phyloP scores from a whole-genome alignment of 2,888 invertebrate genomes.

The Drosophila limbata region DNA sequence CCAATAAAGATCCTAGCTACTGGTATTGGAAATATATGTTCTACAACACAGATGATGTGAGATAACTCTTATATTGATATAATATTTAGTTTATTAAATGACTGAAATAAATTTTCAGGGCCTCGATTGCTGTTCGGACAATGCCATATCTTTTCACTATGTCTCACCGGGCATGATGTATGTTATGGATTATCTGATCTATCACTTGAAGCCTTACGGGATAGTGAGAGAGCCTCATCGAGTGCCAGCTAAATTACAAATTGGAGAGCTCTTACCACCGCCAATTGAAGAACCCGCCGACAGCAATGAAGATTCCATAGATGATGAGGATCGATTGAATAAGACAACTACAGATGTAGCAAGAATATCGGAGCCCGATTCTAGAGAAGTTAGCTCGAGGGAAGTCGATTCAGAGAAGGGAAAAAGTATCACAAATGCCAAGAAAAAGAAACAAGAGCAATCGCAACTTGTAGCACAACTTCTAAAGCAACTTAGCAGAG shows the following conservation, averaged over 20 bases:
- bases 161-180: slow-evolving; percentile 96
- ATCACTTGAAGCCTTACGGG: slow-evolving; percentile 94
- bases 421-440: background rate
- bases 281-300: slow-evolving; percentile 22
- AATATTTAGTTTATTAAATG: too few species aligned
- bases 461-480: background rate
- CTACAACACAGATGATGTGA: slow-evolving; percentile 92
- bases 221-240: slow-evolving; percentile 29
- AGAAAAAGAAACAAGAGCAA: background rate
- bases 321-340: slow-evolving; percentile 24
- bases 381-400: slow-evolving; percentile 3
- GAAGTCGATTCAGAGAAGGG: background rate
- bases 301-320: slow-evolving; percentile 33
- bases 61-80: slow-evolving; percentile 6
- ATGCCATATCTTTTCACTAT: slow-evolving; percentile 97
- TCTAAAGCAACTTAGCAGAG: background rate
- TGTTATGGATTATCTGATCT: slow-evolving; percentile 96
- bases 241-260: slow-evolving; percentile 59
- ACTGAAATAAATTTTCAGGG: slow-evolving; percentile 52
- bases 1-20: slow-evolving; percentile 90
- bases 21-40: slow-evolving; percentile 98
- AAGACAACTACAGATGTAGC: background rate
- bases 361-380: background rate
- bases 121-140: slow-evolving; percentile 92
- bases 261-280: slow-evolving; percentile 41